These are phyloP conservation scores for Torymus tubicola DNA, from an alignment of 2,888 invertebrate genomes.

Conservation along the genomic window DNA sequence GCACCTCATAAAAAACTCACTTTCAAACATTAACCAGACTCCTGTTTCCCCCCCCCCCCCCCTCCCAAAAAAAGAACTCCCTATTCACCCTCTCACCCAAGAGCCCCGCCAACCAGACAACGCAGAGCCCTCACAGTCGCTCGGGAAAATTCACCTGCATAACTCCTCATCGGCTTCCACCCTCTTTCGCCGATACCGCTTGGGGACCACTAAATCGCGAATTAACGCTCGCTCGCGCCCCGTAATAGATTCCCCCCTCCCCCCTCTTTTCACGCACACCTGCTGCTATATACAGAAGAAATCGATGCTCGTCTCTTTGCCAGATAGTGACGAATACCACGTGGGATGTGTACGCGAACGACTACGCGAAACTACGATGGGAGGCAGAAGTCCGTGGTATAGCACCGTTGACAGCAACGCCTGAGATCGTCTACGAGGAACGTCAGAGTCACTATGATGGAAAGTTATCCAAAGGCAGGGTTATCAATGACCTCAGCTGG, in stretches of 20 bases:
- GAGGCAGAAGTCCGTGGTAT: constrained; percentile 71
- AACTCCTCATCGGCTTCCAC: constrained; percentile 13
- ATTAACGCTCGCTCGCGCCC: constrained; percentile 5
- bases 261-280: neutral
- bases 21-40: too few relatives aligned
- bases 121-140: too few relatives aligned
- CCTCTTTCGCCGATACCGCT: too few relatives aligned
- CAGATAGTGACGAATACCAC: constrained; percentile 64
- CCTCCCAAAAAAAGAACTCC: too few relatives aligned
- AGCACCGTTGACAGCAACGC: constrained; percentile 63
- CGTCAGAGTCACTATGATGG: constrained; percentile 70
- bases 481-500: constrained; percentile 82
- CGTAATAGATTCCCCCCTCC: neutral
- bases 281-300: too few relatives aligned
- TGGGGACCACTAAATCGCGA: constrained; percentile 36
- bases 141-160: neutral
- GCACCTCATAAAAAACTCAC: too few relatives aligned
- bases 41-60: too few relatives aligned
- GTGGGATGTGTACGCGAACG: constrained; percentile 81
- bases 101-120: too few relatives aligned
- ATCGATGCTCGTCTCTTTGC: neutral
- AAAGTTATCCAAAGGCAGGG: constrained; percentile 80
- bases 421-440: constrained; percentile 69
- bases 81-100: too few relatives aligned
- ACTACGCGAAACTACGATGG: constrained; percentile 78